Conservation (phyloP, 1,140 invertebrate genomes). For the Drosophila persimilis region DNA sequence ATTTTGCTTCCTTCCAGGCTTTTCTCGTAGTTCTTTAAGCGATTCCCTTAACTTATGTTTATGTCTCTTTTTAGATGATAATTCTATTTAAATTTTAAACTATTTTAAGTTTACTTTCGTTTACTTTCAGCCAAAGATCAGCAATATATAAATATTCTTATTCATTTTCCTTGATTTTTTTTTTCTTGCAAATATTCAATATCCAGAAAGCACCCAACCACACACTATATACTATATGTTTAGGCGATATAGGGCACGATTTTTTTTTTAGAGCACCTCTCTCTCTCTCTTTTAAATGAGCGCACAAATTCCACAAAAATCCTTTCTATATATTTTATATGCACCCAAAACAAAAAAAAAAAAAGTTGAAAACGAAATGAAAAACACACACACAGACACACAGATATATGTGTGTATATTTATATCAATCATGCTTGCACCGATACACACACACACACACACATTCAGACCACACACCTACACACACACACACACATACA, state of each 20-base stretch:
- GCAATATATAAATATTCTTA: conserved; percentile 1
- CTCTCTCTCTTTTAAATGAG: conserved; percentile 9
- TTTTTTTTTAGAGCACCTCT: conserved; percentile 39
- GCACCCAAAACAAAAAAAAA: conserved; percentile 34
- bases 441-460: conserved; percentile 31
- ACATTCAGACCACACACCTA: conserved; percentile 11
- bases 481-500: conserved; percentile 16
- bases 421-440: conserved; percentile 63
- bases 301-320: conserved; percentile 34
- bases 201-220: conserved; percentile 6
- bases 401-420: conserved; percentile 26
- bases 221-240: conserved; percentile 28
- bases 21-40: conserved; percentile 26
- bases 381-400: neutral
- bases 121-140: conserved; percentile 42
- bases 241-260: conserved; percentile 39
- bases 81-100: conserved; percentile 31
- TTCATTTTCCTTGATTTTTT: conserved; percentile 24
- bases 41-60: conserved; percentile 13
- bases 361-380: conserved; percentile 10
- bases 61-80: conserved; percentile 27
- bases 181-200: conserved; percentile 12
- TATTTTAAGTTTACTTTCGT: conserved; percentile 38
- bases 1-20: conserved; percentile 36
- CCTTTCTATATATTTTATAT: conserved; percentile 28